Percentiles rank a stretch among this genome's conserved stretches.
phyloP scores from a whole-genome alignment of 2,888 invertebrate genomes.

The Idaea aversata region DNA sequence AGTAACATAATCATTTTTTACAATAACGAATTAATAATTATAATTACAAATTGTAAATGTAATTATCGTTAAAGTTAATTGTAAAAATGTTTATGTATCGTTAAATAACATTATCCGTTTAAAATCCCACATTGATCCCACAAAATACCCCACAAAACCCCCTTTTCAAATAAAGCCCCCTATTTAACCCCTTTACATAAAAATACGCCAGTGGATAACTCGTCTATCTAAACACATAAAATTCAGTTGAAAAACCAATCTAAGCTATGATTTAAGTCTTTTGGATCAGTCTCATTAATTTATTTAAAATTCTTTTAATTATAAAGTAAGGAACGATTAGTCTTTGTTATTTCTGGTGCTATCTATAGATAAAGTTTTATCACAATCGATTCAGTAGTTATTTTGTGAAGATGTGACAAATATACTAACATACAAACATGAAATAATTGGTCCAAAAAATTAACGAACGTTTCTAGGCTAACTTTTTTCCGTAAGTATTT shows the following conservation, averaged over 20 bases:
- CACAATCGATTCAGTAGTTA: too few relatives aligned
- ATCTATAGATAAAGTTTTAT: too few relatives aligned
- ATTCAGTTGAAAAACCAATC: background rate
- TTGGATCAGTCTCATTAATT: background rate
- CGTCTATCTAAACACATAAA: background rate
- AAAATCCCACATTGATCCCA: constrained; percentile 19
- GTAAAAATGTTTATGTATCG: constrained; percentile 6
- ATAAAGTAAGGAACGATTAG: too few relatives aligned
- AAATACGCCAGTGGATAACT: background rate
- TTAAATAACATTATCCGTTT: constrained; percentile 7
- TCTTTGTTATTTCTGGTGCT: too few relatives aligned
- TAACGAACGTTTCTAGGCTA: too few relatives aligned
- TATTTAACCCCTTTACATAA: constrained; percentile 7
- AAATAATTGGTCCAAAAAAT: too few relatives aligned
- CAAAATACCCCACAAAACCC: constrained; percentile 11
- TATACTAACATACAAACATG: too few relatives aligned
- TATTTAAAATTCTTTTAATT: background rate
- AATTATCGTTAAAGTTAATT: background rate
- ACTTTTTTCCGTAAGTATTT: background rate
- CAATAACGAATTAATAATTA: background rate
- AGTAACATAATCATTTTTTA: background rate
- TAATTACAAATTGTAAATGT: background rate
- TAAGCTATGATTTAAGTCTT: background rate
- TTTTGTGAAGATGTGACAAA: too few relatives aligned
- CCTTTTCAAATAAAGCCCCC: constrained; percentile 7